A percentile compares a stretch with the other conserved stretches of the same genome.
phyloP scores from a whole-genome alignment of 2,113 vertebrate species.

The Erpornis zantholeuca region DNA sequence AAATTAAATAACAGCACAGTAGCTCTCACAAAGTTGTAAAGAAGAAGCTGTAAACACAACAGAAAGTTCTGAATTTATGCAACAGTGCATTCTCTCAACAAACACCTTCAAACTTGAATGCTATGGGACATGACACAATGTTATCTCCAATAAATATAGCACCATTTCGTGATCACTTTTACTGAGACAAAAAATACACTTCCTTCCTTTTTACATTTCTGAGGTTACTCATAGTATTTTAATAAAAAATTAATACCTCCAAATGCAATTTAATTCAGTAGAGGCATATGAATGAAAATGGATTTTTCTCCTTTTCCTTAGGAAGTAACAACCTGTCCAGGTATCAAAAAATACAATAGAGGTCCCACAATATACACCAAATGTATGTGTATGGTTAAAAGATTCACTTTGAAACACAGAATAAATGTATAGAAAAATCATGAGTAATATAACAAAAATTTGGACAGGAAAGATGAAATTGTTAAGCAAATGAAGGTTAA shows the following conservation, averaged over 20 bases:
- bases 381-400: neutral
- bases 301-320: neutral
- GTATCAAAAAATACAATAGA: neutral
- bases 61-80: neutral
- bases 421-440: neutral
- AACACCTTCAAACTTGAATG: neutral
- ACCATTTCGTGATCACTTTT: neutral
- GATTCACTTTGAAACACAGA: neutral
- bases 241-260: neutral
- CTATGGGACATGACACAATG: neutral
- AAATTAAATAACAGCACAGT: neutral
- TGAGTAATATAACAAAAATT: neutral
- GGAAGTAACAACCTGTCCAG: neutral
- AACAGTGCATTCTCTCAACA: neutral
- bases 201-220: neutral
- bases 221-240: neutral
- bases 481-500: neutral
- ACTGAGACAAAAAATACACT: neutral
- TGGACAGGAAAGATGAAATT: neutral
- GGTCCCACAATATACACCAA: neutral
- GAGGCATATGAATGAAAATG: neutral
- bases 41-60: neutral
- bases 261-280: neutral
- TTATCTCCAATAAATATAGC: neutral
- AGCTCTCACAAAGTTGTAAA: neutral